Base-by-base conservation (phyloP, 2,113 vertebrate genomes). In the Fregata magnificens region DNA sequence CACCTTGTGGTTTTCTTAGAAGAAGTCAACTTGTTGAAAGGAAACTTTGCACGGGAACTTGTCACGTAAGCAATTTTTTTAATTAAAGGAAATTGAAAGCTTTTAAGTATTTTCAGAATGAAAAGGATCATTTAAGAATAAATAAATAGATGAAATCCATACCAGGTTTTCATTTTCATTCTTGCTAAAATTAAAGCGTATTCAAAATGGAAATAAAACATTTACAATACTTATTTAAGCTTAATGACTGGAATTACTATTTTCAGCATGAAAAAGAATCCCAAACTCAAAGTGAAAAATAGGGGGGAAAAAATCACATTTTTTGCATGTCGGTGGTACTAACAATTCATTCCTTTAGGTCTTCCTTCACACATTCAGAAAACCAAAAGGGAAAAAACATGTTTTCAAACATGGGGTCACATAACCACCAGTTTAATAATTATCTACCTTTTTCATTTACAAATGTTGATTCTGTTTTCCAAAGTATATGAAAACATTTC, bases 301-400 rank as follows among this genome's bases (percentile, higher is more conserved):
- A 18, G 3, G 0, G 5, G 4, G 4, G 9, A 8, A 2, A 8
- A 56, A 17, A 18, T 9, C 1, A 12, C 1, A 6, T 4, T 40
- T 81, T 84, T 59, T 61, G 2, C 4, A 28, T 11, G 3, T 16
- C 14, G 1, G 2, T 10, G 5, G 5, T 10, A 34, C 19, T 47
- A 70, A 13, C 2, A 56, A 38, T 44, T 50, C 5, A 36, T 38
- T 63, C 3, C 22, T 86, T 59, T 45, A 52, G 16, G 28, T 52
- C 3, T 69, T 74, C 10, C 63, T 62, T 72, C n/a, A 44, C 19
- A 67, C 9, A 59, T 49, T 58, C 13, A 83, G 19, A 22, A 21
- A 47, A 56, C 1, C 11, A 59, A 38, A 91, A 45, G 1, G 19
- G 4, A 6, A 17, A 90, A 82, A 47, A 9, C 1, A 5, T 7